Evolutionary conservation across 23 tunicate species (phyloP).

Genomic region (Corella eumyota): DNA sequence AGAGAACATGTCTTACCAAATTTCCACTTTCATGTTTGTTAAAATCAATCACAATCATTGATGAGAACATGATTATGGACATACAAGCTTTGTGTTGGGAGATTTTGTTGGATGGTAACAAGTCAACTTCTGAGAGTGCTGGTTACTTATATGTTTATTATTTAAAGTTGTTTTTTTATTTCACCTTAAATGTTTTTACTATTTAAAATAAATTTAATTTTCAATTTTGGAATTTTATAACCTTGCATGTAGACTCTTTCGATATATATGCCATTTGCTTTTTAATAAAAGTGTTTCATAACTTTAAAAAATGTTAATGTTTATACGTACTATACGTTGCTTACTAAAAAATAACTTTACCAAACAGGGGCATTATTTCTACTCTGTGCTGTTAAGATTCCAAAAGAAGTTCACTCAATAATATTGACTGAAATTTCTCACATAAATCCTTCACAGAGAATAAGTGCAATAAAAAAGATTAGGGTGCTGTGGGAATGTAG

Average conservation of each 20-base stretch:
- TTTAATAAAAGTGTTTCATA: too few relatives aligned
- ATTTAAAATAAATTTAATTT: neutral
- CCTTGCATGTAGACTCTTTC: too few relatives aligned
- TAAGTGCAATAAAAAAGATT: constrained; percentile 43
- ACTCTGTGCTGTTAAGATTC: constrained; percentile 53
- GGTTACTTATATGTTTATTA: too few relatives aligned
- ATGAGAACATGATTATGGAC: constrained; percentile 43
- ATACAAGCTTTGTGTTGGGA: constrained; percentile 72
- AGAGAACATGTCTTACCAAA: constrained; percentile 29
- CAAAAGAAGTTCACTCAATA: constrained; percentile 30
- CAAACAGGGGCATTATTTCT: constrained; percentile 56
- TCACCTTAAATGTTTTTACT: neutral
- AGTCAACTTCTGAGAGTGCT: constrained; percentile 31
- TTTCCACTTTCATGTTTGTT: constrained; percentile 34
- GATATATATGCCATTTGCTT: too few relatives aligned
- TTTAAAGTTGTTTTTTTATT: neutral
- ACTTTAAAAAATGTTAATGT: too few relatives aligned
- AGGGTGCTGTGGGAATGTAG: constrained; percentile 72
- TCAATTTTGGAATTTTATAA: neutral
- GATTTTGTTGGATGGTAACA: constrained; percentile 55
- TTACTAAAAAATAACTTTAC: too few relatives aligned
- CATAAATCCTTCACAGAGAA: constrained; percentile 26
- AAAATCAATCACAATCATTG: constrained; percentile 31
- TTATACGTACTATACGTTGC: too few relatives aligned
- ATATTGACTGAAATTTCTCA: constrained; percentile 42